Evolutionary conservation across 2,888 invertebrate species (phyloP), one percentile per base, ranked within the genome.

Genomic region (Clunio marinus): DNA sequence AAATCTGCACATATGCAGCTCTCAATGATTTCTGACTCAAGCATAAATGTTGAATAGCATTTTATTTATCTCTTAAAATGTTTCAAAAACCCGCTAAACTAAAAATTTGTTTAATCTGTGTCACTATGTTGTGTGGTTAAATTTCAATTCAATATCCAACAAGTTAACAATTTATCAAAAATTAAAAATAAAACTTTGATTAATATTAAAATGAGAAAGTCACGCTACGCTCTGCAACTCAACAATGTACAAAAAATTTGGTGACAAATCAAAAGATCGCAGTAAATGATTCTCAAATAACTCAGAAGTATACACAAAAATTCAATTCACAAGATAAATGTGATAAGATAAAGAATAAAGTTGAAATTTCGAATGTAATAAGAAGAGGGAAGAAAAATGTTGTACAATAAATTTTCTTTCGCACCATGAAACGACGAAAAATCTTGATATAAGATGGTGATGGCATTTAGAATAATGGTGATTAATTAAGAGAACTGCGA

Each of bases 361-460:
- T 45, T 3, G 15, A 45, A 45, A 45, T 4, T 32, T 10, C 3
- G 17, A 45, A n/a, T n/a, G 51, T 25, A 22, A 45, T 13, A 24
- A 22, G 22, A 51, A 57, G 27, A 27, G 24, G 35, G 51, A 35
- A 55, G 55, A 66, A 22, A 55, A 55, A 66, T 66, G 46, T 28
- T 46, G 46, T 66, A 32, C 27, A 66, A 66, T 66, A 55, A 66
- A 66, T 66, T 66, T 55, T 28, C n/a, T 66, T 46, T 45, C 22
- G 13, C 32, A 17, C 27, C 22, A n/a, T n/a, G 35, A 28, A 59
- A 32, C 35, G 2, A 20, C 32, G 27, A 28, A 20, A 66, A 66
- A 66, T 66, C 66, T 27, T 55, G 51, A 55, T 51, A 51, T 25
- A 66, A 35, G 17, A 35, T 35, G 51, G 17, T 27, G 66, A 55